Conservation (phyloP, 1,140 invertebrate species). For the Elysia chlorotica region DNA sequence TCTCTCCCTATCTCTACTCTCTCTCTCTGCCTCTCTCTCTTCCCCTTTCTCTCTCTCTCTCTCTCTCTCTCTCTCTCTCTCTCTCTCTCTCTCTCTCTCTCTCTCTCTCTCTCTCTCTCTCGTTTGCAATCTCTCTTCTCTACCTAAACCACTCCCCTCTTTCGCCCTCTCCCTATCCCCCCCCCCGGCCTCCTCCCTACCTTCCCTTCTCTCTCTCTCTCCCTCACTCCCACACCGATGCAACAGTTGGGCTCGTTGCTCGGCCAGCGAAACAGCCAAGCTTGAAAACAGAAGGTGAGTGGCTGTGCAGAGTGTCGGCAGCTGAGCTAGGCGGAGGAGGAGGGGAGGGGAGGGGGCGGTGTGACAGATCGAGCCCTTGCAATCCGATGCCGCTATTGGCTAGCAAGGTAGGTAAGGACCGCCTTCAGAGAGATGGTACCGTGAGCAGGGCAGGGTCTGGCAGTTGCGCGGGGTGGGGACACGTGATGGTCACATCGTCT, state of each 20-base stretch:
- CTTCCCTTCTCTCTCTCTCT: not conserved
- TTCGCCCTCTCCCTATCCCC: not conserved
- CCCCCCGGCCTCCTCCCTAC: not conserved
- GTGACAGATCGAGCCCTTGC: too few relatives aligned
- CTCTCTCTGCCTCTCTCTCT: not conserved
- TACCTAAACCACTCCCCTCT: too few relatives aligned
- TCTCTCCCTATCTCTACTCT: not conserved
- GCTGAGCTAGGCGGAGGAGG: too few relatives aligned
- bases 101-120: not conserved
- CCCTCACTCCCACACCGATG: not conserved
- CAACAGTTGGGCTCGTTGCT: not conserved
- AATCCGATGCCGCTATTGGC: too few relatives aligned
- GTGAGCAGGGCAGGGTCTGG: too few relatives aligned
- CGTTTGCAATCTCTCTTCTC: not conserved
- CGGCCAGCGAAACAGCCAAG: not conserved
- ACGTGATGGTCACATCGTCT: too few relatives aligned
- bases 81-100: conserved; percentile 1
- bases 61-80: conserved; percentile 10
- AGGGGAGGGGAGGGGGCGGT: too few relatives aligned
- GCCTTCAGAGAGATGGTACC: too few relatives aligned
- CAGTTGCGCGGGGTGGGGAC: too few relatives aligned
- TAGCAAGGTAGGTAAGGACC: too few relatives aligned
- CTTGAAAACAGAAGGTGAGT: not conserved
- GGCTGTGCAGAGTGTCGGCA: not conserved
- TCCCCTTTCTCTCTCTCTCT: conserved; percentile 2